Percentiles rank a stretch among this genome's conserved stretches.
Conservation (phyloP, 2,797 vertebrate genomes). For the Channa striata region DNA sequence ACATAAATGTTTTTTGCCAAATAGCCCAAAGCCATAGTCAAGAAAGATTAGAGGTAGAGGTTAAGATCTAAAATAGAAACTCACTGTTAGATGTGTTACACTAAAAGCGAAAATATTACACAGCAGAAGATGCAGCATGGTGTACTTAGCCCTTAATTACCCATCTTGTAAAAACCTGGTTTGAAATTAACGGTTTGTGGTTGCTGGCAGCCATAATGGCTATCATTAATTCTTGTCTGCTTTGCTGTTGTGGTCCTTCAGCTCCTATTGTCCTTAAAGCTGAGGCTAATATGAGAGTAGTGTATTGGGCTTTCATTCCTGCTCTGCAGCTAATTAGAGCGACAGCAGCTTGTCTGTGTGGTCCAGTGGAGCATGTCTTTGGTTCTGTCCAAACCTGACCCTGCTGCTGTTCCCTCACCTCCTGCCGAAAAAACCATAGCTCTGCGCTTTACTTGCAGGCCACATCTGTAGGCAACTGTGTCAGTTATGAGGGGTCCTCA, state of each 20-base stretch:
- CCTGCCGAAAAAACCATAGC: constrained; percentile 46
- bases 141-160: constrained; percentile 62
- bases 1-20: constrained; percentile 78
- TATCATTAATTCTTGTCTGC: constrained; percentile 80
- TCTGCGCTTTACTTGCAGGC: constrained; percentile 35
- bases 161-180: constrained; percentile 67
- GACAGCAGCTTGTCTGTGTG: constrained; percentile 63
- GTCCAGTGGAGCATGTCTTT: constrained; percentile 69
- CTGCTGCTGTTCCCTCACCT: constrained; percentile 27
- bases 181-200: constrained; percentile 72
- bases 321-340: constrained; percentile 72
- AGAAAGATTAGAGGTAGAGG: constrained; percentile 63
- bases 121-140: constrained; percentile 58
- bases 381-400: constrained; percentile 72
- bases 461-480: constrained; percentile 50
- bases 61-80: constrained; percentile 64
- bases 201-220: constrained; percentile 71
- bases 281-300: constrained; percentile 51
- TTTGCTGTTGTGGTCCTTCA: constrained; percentile 74
- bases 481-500: constrained; percentile 56
- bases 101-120: constrained; percentile 60
- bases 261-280: constrained; percentile 71
- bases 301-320: constrained; percentile 51
- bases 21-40: constrained; percentile 73
- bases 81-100: constrained; percentile 65